Evolutionary conservation across 1,140 invertebrate genomes (phyloP), one percentile per base, ranked within the genome.

Genomic region (Bombus fervidus): DNA sequence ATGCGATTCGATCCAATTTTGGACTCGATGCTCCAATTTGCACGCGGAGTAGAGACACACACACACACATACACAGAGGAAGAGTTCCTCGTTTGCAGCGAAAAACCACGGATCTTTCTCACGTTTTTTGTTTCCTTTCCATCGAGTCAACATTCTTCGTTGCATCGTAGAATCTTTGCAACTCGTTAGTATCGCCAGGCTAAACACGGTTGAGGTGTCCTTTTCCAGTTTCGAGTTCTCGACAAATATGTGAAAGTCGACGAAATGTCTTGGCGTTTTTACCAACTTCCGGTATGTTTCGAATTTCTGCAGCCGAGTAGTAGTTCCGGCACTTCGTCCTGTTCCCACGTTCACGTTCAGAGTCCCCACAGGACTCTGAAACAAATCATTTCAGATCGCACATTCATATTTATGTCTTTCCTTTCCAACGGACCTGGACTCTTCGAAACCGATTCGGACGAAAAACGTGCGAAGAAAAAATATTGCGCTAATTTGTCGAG

Each of bases 251-350:
- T 85, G 76, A n/a, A 89, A 89, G 80, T 86, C 72, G 62, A 68
- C 66, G 71, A 34, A 77, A 76, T 71, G 68, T 81, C 62, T 74
- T 81, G 59, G 0, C 78, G 62, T 66, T 83, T 83, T 89, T 69
- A 85, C 87, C 47, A 74, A 83, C 77, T 86, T 89, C 80, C 85
- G 83, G 80, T 77, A 88, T 80, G 66, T 62, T 47, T 88, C 80
- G 66, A 69, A 68, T 88, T 85, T 86, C 83, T 83, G 76, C 64
- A 53, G 81, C 34, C 69, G 64, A 71, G n/a, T 72, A 82, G 59
- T 68, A 78, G 43, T 73, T 86, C 39, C 8, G 77, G 31, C 78
- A 62, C 73, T 82, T 80, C 34, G 34, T 41, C 72, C 47, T 34
- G 28, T 78, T 69, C 47, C 86, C 66, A 47, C 68, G 69, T 72